These are phyloP conservation scores for Aselliscus stoliczkanus DNA, from an alignment of 2,797 vertebrate genomes.

Conservation along the genomic window DNA sequence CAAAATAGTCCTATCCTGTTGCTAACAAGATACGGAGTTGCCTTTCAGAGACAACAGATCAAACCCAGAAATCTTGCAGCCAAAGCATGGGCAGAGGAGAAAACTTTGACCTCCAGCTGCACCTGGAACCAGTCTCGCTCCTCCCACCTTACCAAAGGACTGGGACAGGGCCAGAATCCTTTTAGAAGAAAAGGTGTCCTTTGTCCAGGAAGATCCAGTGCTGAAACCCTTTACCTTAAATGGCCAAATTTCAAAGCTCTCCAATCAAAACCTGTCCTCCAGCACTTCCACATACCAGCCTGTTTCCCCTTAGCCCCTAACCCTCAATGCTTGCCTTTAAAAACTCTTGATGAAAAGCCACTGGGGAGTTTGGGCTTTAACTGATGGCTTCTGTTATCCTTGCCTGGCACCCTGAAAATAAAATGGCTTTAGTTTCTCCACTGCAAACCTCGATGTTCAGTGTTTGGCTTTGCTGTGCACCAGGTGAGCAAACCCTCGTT, in stretches of 20 bases:
- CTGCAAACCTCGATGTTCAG: not conserved
- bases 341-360: not conserved
- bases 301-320: not conserved
- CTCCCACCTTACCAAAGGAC: not conserved
- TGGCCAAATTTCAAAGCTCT: not conserved
- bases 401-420: not conserved
- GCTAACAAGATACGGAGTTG: not conserved
- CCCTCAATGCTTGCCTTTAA: not conserved
- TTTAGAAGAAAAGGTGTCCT: not conserved
- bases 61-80: not conserved
- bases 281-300: not conserved
- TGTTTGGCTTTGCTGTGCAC: not conserved
- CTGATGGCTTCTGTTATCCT: not conserved
- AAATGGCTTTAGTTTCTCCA: not conserved
- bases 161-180: not conserved
- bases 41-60: not conserved
- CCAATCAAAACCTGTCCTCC: not conserved
- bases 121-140: not conserved
- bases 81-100: not conserved
- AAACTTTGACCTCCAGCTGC: not conserved
- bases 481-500: not conserved
- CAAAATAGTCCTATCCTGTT: not conserved
- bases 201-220: not conserved
- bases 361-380: not conserved
- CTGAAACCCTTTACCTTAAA: not conserved